Base-by-base conservation (phyloP, 2,113 vertebrate genomes). In the Dipodomys ordii region DNA sequence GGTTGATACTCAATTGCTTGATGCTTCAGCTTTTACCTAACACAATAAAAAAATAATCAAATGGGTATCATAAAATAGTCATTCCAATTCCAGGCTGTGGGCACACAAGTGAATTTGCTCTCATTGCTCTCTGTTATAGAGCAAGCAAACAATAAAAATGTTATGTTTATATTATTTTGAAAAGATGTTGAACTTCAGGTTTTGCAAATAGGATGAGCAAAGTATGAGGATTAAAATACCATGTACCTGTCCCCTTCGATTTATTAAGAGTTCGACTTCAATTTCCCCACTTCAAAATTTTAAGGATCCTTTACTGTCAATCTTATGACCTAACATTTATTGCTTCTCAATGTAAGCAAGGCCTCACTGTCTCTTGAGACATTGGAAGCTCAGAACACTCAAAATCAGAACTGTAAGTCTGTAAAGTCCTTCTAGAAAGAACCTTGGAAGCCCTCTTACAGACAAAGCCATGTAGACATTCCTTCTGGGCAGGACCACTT, bases 41-140 rank as follows among this genome's bases (percentile, higher is more conserved):
- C 93, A 81, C 67, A 88, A 80, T 30, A 64, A 93, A 88, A 62
- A 83, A n/a, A 67, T 53, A 57, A 65, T 53, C 68, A 85, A 72
- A 74, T 44, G 22, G 39, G 15, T 74, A 76, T 18, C 83, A 87
- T 87, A 83, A 67, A 87, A 39, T 6, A 78, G 39, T 65, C 69
- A 90, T 91, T 94, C 88, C 81, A 95, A 83, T 92, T 94, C 62
- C 13, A 79, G 57, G 28, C 28, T 83, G 62, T 83, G 73, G 60
- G 77, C 67, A 57, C 53, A 57, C 53, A 57, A 57, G 15, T 13
- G 28, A 87, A 90, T 83, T 93, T 27, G 77, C 23, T 87, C 83
- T 90, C 78, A 87, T 57, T 69, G 5, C 27, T 39, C 22, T 83
- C 32, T 39, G 27, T 46, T 78, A 73, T 62, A 87, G 62, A 57